Evolutionary conservation across 2,888 invertebrate genomes (phyloP).

Genomic region (Aspidiotus destructor): DNA sequence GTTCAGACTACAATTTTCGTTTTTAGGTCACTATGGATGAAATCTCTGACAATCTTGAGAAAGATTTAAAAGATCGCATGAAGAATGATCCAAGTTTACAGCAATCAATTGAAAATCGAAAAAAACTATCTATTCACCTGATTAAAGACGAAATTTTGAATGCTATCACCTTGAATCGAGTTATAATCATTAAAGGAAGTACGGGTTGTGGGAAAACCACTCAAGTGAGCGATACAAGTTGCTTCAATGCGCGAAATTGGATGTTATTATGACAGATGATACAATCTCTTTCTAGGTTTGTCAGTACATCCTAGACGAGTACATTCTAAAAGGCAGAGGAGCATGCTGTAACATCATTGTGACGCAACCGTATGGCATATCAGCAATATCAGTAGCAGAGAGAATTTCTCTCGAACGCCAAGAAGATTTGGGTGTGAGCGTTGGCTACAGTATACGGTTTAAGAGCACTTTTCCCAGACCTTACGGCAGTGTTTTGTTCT

Average conservation of each 20-base stretch:
- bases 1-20: constrained; percentile 13
- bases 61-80: constrained; percentile 52
- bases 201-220: constrained; percentile 95
- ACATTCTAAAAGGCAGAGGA: constrained; percentile 75
- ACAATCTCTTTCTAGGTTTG: constrained; percentile 60
- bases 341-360: constrained; percentile 87
- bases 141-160: constrained; percentile 70
- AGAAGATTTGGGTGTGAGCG: constrained; percentile 53
- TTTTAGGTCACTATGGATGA: constrained; percentile 45
- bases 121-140: constrained; percentile 67
- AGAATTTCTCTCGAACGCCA: constrained; percentile 81
- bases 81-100: constrained; percentile 53
- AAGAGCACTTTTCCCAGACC: constrained; percentile 85
- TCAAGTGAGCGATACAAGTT: constrained; percentile 51
- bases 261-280: too few relatives aligned
- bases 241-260: too few relatives aligned
- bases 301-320: constrained; percentile 91
- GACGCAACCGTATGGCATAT: constrained; percentile 92
- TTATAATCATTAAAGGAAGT: constrained; percentile 86
- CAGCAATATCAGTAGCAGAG: constrained; percentile 93
- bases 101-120: constrained; percentile 46
- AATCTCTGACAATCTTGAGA: constrained; percentile 62
- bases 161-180: constrained; percentile 81
- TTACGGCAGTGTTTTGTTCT: constrained; percentile 88
- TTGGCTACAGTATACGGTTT: constrained; percentile 77